These are phyloP conservation scores for Sipha maydis DNA, from an alignment of 2,888 invertebrate genomes.

Conservation along the genomic window DNA sequence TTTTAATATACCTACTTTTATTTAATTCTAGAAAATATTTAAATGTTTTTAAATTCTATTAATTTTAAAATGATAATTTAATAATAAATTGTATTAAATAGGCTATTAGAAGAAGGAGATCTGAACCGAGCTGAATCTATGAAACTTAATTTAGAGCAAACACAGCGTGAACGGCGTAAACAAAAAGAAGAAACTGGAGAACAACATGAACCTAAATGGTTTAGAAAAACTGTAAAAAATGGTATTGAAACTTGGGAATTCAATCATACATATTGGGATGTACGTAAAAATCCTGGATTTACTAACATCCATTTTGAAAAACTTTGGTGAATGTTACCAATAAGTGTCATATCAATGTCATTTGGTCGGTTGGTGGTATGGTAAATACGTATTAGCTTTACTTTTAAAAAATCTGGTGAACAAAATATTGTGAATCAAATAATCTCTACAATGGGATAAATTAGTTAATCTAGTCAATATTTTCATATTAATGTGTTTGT, in stretches of 20 bases:
- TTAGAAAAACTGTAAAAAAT: constrained; percentile 70
- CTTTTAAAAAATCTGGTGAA: constrained; percentile 47
- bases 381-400: constrained; percentile 12
- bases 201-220: constrained; percentile 70
- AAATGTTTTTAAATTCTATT: background rate
- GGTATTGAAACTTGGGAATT: constrained; percentile 78
- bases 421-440: constrained; percentile 56
- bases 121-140: constrained; percentile 77
- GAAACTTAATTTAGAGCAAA: constrained; percentile 78
- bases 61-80: background rate
- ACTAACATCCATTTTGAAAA: constrained; percentile 71
- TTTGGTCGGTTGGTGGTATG: constrained; percentile 40
- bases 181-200: constrained; percentile 72
- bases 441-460: constrained; percentile 42
- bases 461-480: constrained; percentile 60
- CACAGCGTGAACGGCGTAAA: constrained; percentile 78
- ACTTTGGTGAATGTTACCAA: constrained; percentile 72
- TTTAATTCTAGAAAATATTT: background rate
- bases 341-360: background rate
- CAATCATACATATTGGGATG: constrained; percentile 81
- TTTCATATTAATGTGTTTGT: constrained; percentile 47
- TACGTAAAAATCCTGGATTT: constrained; percentile 76
- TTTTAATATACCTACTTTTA: background rate
- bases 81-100: constrained; percentile 63
- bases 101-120: constrained; percentile 79